Base-by-base conservation (phyloP, 92 coral and sea anemone genomes). In the Bergia sp. region DNA sequence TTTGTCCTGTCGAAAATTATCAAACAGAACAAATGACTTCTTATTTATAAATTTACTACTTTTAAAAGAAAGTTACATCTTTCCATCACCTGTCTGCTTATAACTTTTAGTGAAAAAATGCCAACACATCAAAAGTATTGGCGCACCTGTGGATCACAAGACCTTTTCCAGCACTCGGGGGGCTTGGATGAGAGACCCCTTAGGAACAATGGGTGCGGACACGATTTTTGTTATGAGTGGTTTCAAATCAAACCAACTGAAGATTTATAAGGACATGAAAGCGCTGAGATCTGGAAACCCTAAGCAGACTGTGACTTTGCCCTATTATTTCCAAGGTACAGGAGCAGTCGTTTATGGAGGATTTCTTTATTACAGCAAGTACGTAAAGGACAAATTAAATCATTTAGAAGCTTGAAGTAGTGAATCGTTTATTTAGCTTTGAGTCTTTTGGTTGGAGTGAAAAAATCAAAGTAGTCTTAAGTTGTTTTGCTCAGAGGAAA, bases 301-400 rank as follows among this genome's bases (percentile, higher is more conserved):
- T 1, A 74, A 37, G 42, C 66, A 89, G 42, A 89, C 91, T 39
- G 23, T 79, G 10, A 89, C 88, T 64, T 55, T 89, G 41, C 91
- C 91, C 11, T 89, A 89, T 53, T 42, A 36, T 3, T 80, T 89
- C 40, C 58, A 58, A 10, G 91, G 91, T 37, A 89, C 88, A 72
- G 91, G 91, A 71, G 76, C 87, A 41, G 91, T 81, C 15, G 81
- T 89, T 82, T 89, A 89, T 45, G 91, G 88, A 89, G 53, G 82
- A 10, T 81, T 81, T 73, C 91, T 89, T 40, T 89, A 89, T 80
- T 89, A 65, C 61, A 82, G 82, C 71, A 71, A 67, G 91, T 89
- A 6, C 16, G 91, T 44, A 82, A 82, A 42, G 21, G 29, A 21
- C 23, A 44, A 78, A 0, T 75, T 41, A 37, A 18, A 74, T 69